These are phyloP conservation scores for Neria commutata DNA, from an alignment of 2,888 invertebrate genomes.

Conservation along the genomic window DNA sequence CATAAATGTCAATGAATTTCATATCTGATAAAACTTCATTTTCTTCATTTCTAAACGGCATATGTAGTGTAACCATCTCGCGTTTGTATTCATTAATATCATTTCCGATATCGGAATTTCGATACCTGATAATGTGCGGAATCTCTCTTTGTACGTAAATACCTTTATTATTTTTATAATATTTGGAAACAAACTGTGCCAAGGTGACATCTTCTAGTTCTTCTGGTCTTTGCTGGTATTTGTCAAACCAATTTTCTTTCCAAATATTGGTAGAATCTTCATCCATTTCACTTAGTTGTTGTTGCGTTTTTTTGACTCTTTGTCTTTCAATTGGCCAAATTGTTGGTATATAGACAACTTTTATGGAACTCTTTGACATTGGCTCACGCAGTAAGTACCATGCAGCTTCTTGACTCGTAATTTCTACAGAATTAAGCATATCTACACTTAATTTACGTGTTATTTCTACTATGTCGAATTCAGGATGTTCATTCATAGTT, in stretches of 20 bases:
- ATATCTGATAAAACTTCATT: no score
- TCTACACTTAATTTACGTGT: slow-evolving; percentile 39
- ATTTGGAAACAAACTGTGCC: neutral
- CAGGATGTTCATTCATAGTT: slow-evolving; percentile 42
- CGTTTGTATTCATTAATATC: neutral
- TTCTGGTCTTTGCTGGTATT: neutral
- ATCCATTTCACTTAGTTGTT: no score
- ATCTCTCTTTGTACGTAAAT: neutral
- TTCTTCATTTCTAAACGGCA: no score
- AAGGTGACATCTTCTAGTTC: no score
- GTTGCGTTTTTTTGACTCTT: no score
- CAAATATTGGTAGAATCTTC: neutral
- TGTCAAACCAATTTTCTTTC: no score
- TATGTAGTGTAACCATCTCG: no score
- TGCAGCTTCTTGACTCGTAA: slow-evolving; percentile 1
- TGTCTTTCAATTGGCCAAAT: no score
- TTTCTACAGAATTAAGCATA: slow-evolving; percentile 26
- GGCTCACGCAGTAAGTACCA: slow-evolving; percentile 50
- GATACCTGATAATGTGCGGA: neutral
- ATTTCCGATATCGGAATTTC: neutral
- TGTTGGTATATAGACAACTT: no score
- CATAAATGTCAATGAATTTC: no score
- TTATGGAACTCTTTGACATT: slow-evolving; percentile 55
- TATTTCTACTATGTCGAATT: slow-evolving; percentile 38
- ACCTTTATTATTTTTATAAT: neutral